phyloP scores from a whole-genome alignment of 37 sponge, comb jelly and placozoan genomes.

The Geodia barretti region DNA sequence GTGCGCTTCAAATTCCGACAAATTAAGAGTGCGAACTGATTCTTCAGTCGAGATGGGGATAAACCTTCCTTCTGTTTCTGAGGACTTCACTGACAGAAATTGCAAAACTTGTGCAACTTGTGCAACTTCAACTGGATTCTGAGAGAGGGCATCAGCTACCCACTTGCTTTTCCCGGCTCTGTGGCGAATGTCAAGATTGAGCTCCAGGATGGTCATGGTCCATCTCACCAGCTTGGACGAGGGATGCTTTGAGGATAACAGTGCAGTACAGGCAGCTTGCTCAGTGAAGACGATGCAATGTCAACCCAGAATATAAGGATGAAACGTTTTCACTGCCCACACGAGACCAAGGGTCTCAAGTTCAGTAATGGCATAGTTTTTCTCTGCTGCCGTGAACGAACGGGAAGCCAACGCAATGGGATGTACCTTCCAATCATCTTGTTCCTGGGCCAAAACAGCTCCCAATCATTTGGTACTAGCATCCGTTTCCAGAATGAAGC shows the following conservation, averaged over 20 bases:
- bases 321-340: too few species aligned
- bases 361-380: too few species aligned
- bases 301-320: too few species aligned
- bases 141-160: conserved; percentile 53
- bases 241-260: background rate
- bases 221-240: conserved; percentile 1
- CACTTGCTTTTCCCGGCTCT: conserved; percentile 24
- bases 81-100: too few species aligned
- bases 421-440: conserved; percentile 29
- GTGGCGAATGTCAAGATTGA: background rate
- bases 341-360: too few species aligned
- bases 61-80: too few species aligned
- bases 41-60: too few species aligned
- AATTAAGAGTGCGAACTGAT: too few species aligned
- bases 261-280: background rate
- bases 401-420: conserved; percentile 65
- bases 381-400: background rate
- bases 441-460: conserved; percentile 31
- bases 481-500: conserved; percentile 41
- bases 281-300: background rate
- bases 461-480: conserved; percentile 38
- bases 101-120: too few species aligned
- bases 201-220: conserved; percentile 7
- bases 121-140: too few species aligned
- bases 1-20: too few species aligned